Evolutionary conservation across 2,888 invertebrate genomes (phyloP).

Genomic region (Drosophila demipolita): DNA sequence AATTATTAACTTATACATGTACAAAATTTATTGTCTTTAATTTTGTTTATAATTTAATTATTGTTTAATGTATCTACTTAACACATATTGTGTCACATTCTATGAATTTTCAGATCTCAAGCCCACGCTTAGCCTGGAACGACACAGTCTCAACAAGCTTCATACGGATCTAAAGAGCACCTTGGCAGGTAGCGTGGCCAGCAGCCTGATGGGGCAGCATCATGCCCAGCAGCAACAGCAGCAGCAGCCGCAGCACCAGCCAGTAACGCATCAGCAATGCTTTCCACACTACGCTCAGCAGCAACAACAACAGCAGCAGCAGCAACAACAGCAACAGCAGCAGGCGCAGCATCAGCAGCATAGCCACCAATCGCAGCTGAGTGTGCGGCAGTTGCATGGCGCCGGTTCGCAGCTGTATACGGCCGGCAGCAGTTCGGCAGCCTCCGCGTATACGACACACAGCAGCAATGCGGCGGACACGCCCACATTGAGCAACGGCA

Average conservation of each 20-base stretch:
- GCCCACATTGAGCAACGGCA: conserved; percentile 70
- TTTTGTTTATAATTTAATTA: not conserved
- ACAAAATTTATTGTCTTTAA: not conserved
- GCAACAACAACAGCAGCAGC: conserved; percentile 51
- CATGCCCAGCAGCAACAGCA: conserved; percentile 62
- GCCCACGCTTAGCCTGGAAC: conserved; percentile 83
- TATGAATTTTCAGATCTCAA: conserved; percentile 77
- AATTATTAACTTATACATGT: not conserved
- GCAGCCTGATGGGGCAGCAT: conserved; percentile 65
- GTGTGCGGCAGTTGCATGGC: conserved; percentile 60
- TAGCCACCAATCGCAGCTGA: conserved; percentile 61
- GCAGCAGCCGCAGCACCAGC: conserved; percentile 59
- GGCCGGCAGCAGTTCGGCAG: conserved; percentile 63
- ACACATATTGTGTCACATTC: not conserved
- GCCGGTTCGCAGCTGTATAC: conserved; percentile 77
- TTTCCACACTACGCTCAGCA: conserved; percentile 60
- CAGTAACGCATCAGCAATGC: conserved; percentile 66
- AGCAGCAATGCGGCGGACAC: conserved; percentile 69
- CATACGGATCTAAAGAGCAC: conserved; percentile 77
- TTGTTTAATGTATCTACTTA: not conserved
- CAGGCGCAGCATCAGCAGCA: conserved; percentile 44
- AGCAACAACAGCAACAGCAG: conserved; percentile 62
- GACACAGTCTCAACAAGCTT: conserved; percentile 75
- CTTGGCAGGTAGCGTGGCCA: conserved; percentile 51
- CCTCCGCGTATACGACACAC: conserved; percentile 72